Evolutionary conservation across 2,888 invertebrate species (phyloP), one percentile per base, ranked within the genome.

Genomic region (Pristionchus maxplancki): DNA sequence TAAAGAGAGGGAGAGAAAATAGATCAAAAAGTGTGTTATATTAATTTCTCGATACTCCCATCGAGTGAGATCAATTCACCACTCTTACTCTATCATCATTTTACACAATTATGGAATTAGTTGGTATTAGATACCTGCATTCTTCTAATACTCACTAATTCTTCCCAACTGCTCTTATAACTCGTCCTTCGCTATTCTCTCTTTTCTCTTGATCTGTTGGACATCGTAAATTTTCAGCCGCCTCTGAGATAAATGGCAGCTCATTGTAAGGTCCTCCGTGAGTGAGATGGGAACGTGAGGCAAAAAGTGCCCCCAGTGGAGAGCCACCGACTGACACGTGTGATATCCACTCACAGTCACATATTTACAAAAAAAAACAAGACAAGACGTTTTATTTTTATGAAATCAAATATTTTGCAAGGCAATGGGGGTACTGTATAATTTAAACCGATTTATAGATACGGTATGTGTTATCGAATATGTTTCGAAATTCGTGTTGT

Each of bases 231-330:
- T 50, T 81, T 48, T 50, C 50, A 37, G 81, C 20, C 81, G 62
- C 83, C 28, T 44, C 11, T 11, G 34, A 40, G 83, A 84, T 84
- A 58, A 84, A 58, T 84, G 53, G 37, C 58, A 31, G 15, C 58
- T 11, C 83, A 84, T 84, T 84, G 58, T 58, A 84, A 34, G 83
- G 58, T 40, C 37, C 37, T 58, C 58, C 31, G 50, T 84, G 58
- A 58, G 48, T 62, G 81, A 37, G 58, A 37, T 84, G 83, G 83
- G 83, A 84, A 84, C 83, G 83, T 58, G 40, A 37, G 24, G 58
- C 58, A 84, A 84, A 84, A 84, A 84, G 83, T 58, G 58, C 58
- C 58, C 40, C 83, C 34, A 31, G 82, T 53, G 28, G 50, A 44
- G 44, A 50, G 81, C 15, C 83, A 84, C 58, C 83, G 37, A 58